phyloP scores from a whole-genome alignment of 1,140 invertebrate genomes.

The Trichomalopsis sarcophagae region DNA sequence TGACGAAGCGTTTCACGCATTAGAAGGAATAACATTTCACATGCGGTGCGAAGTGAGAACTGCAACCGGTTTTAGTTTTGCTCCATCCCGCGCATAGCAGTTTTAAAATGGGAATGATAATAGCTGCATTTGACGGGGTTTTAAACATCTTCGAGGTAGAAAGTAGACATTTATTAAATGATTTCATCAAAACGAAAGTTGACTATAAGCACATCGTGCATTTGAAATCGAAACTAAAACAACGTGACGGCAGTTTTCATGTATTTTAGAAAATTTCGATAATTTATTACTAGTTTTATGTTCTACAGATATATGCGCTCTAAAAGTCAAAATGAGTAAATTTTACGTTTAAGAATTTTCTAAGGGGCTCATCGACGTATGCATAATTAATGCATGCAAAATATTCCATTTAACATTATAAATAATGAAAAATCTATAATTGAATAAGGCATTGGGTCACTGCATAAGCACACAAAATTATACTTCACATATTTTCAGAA shows the following conservation, averaged over 20 bases:
- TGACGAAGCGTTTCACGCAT: not conserved
- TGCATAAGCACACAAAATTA: too few relatives aligned
- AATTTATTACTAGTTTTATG: too few relatives aligned
- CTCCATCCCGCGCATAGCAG: not conserved
- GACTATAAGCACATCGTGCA: not conserved
- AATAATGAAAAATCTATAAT: not conserved
- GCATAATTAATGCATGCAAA: too few relatives aligned
- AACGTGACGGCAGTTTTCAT: too few relatives aligned
- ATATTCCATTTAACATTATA: too few relatives aligned
- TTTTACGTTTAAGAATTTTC: too few relatives aligned
- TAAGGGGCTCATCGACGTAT: too few relatives aligned
- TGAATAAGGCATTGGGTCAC: too few relatives aligned
- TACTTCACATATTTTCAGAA: too few relatives aligned
- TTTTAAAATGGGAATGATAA: not conserved
- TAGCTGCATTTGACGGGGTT: not conserved
- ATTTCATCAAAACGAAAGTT: constrained; percentile 21
- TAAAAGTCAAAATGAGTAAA: too few relatives aligned
- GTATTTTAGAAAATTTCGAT: too few relatives aligned
- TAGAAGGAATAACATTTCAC: not conserved
- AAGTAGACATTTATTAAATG: constrained; percentile 12
- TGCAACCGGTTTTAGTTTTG: not conserved
- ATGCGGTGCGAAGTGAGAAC: not conserved
- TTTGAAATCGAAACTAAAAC: not conserved
- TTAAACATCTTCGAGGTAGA: not conserved
- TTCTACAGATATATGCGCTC: too few relatives aligned